A percentile compares a stretch with the other conserved stretches of the same genome.
Conservation (phyloP, 2,797 vertebrate species). For the Chaenodraco wilsoni region DNA sequence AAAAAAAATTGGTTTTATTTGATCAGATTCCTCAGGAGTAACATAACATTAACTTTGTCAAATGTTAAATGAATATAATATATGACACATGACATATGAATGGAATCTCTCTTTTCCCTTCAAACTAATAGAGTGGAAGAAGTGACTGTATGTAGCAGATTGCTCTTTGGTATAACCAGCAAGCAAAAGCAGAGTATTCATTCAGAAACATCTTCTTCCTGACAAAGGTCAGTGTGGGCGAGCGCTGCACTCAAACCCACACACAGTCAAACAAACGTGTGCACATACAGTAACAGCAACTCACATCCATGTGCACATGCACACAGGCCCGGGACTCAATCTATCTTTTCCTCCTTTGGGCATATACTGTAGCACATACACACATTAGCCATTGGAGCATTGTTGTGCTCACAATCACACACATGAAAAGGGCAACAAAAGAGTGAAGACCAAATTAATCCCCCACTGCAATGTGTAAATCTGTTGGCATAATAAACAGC, state of each 20-base stretch:
- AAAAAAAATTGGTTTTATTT: too few species aligned
- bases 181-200: conserved; percentile 53
- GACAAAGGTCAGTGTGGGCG: conserved; percentile 59
- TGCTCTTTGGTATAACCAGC: conserved; percentile 37
- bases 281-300: conserved; percentile 47
- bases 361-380: conserved; percentile 21
- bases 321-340: conserved; percentile 5
- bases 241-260: conserved; percentile 69
- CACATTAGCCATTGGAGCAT: conserved; percentile 20
- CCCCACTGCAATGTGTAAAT: conserved; percentile 2
- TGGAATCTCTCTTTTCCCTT: conserved; percentile 7
- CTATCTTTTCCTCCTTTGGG: conserved; percentile 10
- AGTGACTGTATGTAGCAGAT: conserved; percentile 32
- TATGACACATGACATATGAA: conserved; percentile 10
- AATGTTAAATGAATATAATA: background rate
- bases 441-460: conserved; percentile 20
- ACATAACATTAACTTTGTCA: background rate
- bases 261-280: conserved; percentile 63
- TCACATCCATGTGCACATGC: conserved; percentile 42
- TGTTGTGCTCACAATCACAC: conserved; percentile 12
- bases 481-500: conserved; percentile 16
- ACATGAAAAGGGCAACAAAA: background rate
- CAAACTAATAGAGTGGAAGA: conserved; percentile 9
- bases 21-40: too few species aligned
- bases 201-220: conserved; percentile 53